Conservation (phyloP, 2,888 invertebrate genomes). For the Blastobasis lacticolella region DNA sequence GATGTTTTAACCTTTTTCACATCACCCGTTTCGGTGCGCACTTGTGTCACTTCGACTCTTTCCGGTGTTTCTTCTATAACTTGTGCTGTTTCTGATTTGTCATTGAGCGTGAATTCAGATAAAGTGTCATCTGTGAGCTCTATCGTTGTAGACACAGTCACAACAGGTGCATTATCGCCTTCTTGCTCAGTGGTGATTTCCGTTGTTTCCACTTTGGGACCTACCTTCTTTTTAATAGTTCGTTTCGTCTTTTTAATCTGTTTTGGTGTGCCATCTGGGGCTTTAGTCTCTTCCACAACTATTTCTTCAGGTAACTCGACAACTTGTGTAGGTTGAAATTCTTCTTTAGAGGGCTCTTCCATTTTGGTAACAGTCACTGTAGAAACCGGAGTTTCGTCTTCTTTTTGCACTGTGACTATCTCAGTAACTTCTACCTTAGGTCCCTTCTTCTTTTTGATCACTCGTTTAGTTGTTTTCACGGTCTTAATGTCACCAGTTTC, state of each 20-base stretch:
- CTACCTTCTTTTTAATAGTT: constrained; percentile 28
- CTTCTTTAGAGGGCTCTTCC: constrained; percentile 20
- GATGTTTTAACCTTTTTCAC: constrained; percentile 14
- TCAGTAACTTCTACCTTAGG: constrained; percentile 21
- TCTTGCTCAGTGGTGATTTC: constrained; percentile 19
- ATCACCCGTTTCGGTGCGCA: constrained; percentile 12
- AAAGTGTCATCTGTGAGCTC: constrained; percentile 21
- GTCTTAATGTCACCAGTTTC: constrained; percentile 26
- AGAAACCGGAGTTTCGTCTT: constrained; percentile 21
- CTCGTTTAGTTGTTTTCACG: constrained; percentile 27
- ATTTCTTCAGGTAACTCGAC: constrained; percentile 27
- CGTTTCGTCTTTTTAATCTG: constrained; percentile 28
- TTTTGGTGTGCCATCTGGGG: constrained; percentile 22
- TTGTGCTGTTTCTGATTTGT: constrained; percentile 24
- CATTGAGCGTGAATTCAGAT: constrained; percentile 18
- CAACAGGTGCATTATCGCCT: constrained; percentile 21
- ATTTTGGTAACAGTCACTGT: constrained; percentile 18
- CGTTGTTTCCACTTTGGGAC: constrained; percentile 26
- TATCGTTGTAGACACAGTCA: constrained; percentile 22
- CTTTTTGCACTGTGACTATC: constrained; percentile 18
- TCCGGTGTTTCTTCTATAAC: constrained; percentile 27
- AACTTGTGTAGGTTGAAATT: constrained; percentile 18
- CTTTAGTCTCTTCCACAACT: constrained; percentile 36
- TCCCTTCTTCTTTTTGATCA: constrained; percentile 22
- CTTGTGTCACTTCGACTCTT: constrained; percentile 20